These are phyloP conservation scores for Corvus moneduloides DNA, from an alignment of 2,113 vertebrate species.

Conservation along the genomic window DNA sequence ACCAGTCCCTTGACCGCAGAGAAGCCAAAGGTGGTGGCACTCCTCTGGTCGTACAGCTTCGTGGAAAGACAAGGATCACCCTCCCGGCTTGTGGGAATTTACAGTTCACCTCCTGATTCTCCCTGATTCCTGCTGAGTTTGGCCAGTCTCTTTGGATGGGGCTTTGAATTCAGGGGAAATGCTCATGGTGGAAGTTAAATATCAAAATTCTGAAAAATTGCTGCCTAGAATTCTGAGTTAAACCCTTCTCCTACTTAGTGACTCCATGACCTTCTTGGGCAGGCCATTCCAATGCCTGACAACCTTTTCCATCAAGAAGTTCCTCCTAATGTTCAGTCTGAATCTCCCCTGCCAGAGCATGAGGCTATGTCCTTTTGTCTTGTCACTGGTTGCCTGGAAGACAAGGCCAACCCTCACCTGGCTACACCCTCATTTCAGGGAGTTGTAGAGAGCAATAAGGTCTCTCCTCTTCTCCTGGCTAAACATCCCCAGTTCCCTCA, in stretches of 20 bases:
- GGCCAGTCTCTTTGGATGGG: not conserved
- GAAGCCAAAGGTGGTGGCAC: not conserved
- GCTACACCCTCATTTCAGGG: not conserved
- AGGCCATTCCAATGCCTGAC: not conserved
- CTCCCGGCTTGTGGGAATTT: fast-evolving
- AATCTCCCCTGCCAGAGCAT: not conserved
- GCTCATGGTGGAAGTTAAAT: not conserved
- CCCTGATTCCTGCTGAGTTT: not conserved
- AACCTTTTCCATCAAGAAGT: not conserved
- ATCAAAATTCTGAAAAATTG: not conserved
- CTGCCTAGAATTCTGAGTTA: not conserved
- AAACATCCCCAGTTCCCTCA: not conserved
- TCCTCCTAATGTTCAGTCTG: not conserved
- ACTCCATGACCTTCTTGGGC: not conserved
- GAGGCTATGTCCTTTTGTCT: not conserved
- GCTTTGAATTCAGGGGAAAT: not conserved
- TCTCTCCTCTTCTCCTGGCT: not conserved
- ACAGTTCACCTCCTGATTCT: not conserved
- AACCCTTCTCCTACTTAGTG: not conserved
- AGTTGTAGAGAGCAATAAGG: not conserved
- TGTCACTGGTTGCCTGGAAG: not conserved
- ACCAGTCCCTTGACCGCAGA: not conserved
- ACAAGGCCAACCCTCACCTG: not conserved
- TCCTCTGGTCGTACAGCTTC: not conserved
- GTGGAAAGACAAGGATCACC: not conserved